Evolutionary conservation across 2,797 vertebrate species (phyloP).

Genomic region (Florisuga fusca): DNA sequence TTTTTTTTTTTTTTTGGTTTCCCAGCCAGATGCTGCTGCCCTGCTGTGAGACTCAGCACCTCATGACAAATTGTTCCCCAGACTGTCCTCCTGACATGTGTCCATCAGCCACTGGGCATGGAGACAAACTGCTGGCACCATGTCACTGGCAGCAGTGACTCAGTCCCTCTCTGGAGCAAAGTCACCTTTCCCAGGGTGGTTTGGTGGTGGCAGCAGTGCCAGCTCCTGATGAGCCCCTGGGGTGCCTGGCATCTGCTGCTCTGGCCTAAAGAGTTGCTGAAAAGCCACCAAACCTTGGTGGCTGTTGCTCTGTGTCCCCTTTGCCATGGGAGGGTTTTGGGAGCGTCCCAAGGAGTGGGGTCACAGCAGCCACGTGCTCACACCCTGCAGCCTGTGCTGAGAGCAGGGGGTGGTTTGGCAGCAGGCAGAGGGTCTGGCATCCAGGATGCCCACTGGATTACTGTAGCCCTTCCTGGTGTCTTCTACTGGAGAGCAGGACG

Average conservation of each 20-base stretch:
- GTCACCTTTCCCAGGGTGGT: not conserved
- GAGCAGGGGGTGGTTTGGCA: not conserved
- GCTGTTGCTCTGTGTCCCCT: not conserved
- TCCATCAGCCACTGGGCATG: not conserved
- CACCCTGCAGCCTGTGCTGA: not conserved
- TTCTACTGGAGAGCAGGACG: not conserved
- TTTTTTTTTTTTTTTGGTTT: not conserved
- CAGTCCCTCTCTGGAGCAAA: not conserved
- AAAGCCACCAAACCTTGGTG: not conserved
- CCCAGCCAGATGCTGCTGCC: not conserved
- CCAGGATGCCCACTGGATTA: not conserved
- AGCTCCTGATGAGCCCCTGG: not conserved
- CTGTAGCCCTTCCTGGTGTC: not conserved
- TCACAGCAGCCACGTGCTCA: not conserved
- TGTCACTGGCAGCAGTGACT: not conserved
- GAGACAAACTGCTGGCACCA: not conserved
- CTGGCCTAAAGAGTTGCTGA: not conserved
- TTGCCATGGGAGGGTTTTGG: not conserved
- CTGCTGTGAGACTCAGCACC: not conserved
- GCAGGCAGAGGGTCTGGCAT: not conserved
- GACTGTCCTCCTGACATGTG: not conserved
- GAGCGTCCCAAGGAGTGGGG: not conserved
- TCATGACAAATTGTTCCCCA: not conserved
- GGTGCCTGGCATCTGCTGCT: not conserved
- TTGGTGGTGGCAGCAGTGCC: not conserved